Evolutionary conservation across 2,797 vertebrate species (phyloP).

Genomic region (Urophycis tenuis): DNA sequence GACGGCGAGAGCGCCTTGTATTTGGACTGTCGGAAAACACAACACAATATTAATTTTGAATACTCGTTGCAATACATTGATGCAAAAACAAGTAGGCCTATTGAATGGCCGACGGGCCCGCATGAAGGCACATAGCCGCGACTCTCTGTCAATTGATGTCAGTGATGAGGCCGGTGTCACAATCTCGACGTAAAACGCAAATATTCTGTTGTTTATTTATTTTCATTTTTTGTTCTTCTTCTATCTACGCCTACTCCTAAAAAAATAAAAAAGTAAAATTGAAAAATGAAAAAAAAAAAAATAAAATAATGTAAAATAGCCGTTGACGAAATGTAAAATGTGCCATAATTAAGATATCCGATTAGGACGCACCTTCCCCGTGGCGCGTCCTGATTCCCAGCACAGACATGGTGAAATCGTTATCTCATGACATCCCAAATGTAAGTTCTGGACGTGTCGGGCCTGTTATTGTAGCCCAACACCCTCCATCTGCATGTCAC

Average conservation of each 20-base stretch:
- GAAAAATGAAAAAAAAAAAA: background rate
- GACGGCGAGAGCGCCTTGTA: too few species aligned
- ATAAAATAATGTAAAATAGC: background rate
- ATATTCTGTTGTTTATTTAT: too few species aligned
- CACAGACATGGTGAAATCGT: too few species aligned
- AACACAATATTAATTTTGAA: background rate
- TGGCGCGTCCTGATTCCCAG: too few species aligned
- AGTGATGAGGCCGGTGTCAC: background rate
- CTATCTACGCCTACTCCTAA: too few species aligned
- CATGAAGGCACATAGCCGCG: background rate
- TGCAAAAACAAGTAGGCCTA: background rate
- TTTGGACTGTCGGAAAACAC: background rate
- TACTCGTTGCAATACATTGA: background rate
- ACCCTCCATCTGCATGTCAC: background rate
- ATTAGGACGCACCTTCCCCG: background rate
- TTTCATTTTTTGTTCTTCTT: too few species aligned
- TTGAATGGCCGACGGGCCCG: background rate
- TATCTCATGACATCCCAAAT: too few species aligned
- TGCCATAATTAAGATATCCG: background rate
- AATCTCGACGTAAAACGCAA: background rate
- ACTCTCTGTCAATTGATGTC: background rate
- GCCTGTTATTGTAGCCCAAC: background rate
- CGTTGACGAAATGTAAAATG: background rate
- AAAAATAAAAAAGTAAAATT: background rate
- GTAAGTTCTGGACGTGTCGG: background rate